Evolutionary conservation across 2,888 invertebrate species (phyloP), one percentile per base, ranked within the genome.

Genomic region (Mesoligia furuncula): DNA sequence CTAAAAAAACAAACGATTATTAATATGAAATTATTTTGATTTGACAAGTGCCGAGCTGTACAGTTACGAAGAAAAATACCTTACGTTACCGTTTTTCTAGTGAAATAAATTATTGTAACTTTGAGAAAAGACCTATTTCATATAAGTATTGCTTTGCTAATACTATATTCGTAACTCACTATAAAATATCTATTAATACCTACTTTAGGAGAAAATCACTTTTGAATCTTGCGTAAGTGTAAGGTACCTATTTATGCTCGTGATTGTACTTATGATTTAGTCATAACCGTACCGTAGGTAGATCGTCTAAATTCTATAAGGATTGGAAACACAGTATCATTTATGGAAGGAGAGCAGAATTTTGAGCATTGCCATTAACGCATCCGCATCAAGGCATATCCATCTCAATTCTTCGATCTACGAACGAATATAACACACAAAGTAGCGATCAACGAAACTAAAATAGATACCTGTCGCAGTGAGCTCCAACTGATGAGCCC

Each of bases 401-500:
- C 17, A 39, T 15, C 17, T n/a, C n/a, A n/a, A 67, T 78, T 78
- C 31, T 67, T 42, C 20, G n/a, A 71, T 83, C 79, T 70, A 8
- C 39, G 42, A 62, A 36, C 31, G 24, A 39, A 31, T 64, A 65
- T 48, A 27, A 15, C 27, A 66, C 15, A 24, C 20, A 24, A 68
- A 65, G 17, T 42, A 39, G 13, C 27, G 45, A 39, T 59, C 51
- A 75, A 48, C 9, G 15, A 39, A 69, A 62, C 51, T n/a, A 48
- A 72, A 75, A 57, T 66, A 70, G 27, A 66, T 90, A 97, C 97
- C 94, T 97, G 97, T 89, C 95, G 94, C 71, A 97, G 94, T 0
- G 97, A 97, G 79, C 97, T 97, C 94, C 97, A 97, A 87, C 97
- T 97, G 76, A 97, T 94, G 36, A 97, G 94, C n/a, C 96, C 96